Evolutionary conservation across 2,797 vertebrate species (phyloP).

Genomic region (Orestias chungarensis): DNA sequence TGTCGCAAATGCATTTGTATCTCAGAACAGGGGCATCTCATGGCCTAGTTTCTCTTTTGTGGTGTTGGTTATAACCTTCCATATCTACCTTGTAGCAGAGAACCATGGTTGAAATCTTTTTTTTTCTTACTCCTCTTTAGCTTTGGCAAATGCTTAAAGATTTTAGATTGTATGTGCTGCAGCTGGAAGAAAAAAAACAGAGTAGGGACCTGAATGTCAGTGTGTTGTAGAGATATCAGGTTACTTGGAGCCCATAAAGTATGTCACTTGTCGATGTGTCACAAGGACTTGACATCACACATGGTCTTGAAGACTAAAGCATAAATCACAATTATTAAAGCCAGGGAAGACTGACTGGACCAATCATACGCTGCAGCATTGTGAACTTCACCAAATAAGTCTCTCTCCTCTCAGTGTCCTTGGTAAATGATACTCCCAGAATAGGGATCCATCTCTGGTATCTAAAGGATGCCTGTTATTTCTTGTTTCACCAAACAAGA

Average conservation of each 20-base stretch:
- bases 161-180: constrained; percentile 26
- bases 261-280: constrained; percentile 66
- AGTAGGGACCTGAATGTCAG: constrained; percentile 48
- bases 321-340: constrained; percentile 83
- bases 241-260: constrained; percentile 65
- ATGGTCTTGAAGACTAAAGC: constrained; percentile 59
- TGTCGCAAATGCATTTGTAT: constrained; percentile 49
- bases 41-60: constrained; percentile 66
- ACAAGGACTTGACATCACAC: constrained; percentile 67
- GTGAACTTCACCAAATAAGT: constrained; percentile 68
- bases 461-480: constrained; percentile 51
- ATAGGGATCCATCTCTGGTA: constrained; percentile 68
- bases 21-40: constrained; percentile 67
- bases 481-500: constrained; percentile 56
- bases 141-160: background rate
- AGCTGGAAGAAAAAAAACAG: constrained; percentile 50
- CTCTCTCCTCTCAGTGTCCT: constrained; percentile 60
- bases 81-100: constrained; percentile 28
- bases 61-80: constrained; percentile 37
- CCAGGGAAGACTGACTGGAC: constrained; percentile 70
- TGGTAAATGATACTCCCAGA: constrained; percentile 78
- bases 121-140: constrained; percentile 15
- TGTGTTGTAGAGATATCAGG: constrained; percentile 63
- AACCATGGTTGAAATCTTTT: constrained; percentile 36
- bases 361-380: constrained; percentile 40